A percentile compares a stretch with the other conserved stretches of the same genome.
Evolutionary conservation across 2,888 invertebrate genomes (phyloP).

Genomic region (Melipona bicolor): DNA sequence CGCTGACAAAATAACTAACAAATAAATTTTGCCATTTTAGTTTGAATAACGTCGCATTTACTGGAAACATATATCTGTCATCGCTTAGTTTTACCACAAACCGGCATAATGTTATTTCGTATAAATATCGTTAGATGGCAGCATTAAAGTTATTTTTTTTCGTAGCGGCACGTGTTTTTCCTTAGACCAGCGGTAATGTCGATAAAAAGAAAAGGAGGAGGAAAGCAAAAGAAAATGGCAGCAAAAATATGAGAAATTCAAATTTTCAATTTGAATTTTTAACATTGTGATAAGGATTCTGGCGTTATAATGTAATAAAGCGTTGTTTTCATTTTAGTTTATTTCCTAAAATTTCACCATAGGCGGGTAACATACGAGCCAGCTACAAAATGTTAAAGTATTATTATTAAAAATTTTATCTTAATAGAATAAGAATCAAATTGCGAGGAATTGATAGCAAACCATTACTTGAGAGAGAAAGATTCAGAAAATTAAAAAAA

Average conservation of each 20-base stretch:
- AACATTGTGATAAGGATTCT: neutral
- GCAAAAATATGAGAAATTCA: too few relatives aligned
- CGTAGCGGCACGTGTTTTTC: too few relatives aligned
- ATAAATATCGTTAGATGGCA: slow-evolving; percentile 10
- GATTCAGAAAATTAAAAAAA: neutral
- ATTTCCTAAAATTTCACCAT: slow-evolving; percentile 67
- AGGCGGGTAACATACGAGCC: slow-evolving; percentile 75
- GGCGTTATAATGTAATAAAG: neutral
- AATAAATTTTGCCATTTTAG: neutral
- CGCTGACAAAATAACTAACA: neutral
- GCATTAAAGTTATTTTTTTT: neutral
- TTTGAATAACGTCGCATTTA: neutral
- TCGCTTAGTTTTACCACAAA: neutral
- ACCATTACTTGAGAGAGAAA: neutral
- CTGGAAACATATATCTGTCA: neutral
- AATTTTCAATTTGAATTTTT: neutral
- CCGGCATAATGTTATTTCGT: neutral
- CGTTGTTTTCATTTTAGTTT: slow-evolving; percentile 39
- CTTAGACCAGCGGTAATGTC: too few relatives aligned
- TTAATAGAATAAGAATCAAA: slow-evolving; percentile 21
- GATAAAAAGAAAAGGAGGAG: too few relatives aligned
- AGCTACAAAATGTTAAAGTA: slow-evolving; percentile 53
- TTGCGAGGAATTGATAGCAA: slow-evolving; percentile 11
- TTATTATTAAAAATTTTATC: slow-evolving; percentile 18
- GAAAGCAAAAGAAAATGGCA: too few relatives aligned